phyloP scores from a whole-genome alignment of 1,140 invertebrate genomes.

The Zaprionus taronus region DNA sequence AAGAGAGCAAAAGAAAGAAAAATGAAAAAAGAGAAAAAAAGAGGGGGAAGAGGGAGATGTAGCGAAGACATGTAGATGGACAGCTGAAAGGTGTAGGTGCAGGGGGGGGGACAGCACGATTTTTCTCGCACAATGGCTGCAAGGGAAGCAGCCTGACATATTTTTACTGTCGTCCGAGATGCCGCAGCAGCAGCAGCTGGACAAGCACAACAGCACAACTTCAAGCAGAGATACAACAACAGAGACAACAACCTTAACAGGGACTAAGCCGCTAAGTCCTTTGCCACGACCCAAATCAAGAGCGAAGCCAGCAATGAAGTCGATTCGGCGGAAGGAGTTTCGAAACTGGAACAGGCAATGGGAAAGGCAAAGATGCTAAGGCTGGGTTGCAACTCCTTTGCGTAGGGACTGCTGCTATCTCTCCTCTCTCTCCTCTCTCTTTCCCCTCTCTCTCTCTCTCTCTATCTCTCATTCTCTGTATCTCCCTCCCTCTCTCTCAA shows the following conservation, averaged over 20 bases:
- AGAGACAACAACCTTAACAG: conserved; percentile 19
- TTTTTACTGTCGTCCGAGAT: conserved; percentile 70
- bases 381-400: background rate
- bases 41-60: background rate
- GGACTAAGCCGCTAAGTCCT: conserved; percentile 69
- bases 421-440: background rate
- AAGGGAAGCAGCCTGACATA: conserved; percentile 62
- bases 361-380: background rate
- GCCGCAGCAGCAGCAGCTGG: background rate
- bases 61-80: conserved; percentile 26
- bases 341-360: too few relatives aligned
- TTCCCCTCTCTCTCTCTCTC: background rate
- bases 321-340: background rate
- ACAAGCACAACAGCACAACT: conserved; percentile 14
- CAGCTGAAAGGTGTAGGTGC: conserved; percentile 19
- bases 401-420: background rate
- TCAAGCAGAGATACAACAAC: background rate
- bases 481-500: background rate
- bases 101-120: background rate
- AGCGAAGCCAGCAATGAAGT: conserved; percentile 18
- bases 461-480: background rate
- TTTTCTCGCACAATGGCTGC: conserved; percentile 37
- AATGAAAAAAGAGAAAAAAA: background rate
- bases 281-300: conserved; percentile 77
- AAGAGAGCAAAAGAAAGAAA: background rate